phyloP scores from a whole-genome alignment of 2,113 vertebrate genomes.

The Scolopax mira region DNA sequence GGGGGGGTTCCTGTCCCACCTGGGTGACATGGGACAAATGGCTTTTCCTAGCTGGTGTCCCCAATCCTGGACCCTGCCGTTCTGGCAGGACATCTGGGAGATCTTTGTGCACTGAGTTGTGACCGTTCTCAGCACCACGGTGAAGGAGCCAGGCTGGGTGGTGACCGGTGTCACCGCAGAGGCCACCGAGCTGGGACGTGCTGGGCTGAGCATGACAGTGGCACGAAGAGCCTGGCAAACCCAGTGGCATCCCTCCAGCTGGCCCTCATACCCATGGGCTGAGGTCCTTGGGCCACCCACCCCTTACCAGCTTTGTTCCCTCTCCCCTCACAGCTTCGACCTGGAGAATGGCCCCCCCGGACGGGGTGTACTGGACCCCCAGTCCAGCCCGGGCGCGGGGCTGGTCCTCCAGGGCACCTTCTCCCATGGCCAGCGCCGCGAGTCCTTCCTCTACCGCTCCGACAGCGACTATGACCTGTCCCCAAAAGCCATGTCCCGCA shows the following conservation, averaged over 20 bases:
- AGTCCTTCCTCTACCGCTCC: slow-evolving; percentile 93
- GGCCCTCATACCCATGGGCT: fast-evolving
- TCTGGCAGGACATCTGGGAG: background rate
- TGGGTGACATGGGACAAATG: background rate
- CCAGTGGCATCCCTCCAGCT: fast-evolving
- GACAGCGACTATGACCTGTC: slow-evolving; percentile 93
- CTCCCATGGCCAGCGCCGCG: slow-evolving; percentile 85
- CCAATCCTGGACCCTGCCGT: fast-evolving
- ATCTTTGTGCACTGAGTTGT: fast-evolving
- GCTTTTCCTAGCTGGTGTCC: background rate
- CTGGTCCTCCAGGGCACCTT: slow-evolving; percentile 81
- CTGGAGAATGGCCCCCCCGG: slow-evolving; percentile 87
- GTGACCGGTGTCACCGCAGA: background rate
- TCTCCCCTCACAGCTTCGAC: slow-evolving; percentile 82
- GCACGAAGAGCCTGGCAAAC: fast-evolving
- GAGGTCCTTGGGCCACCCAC: fast-evolving
- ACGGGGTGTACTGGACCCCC: slow-evolving; percentile 79
- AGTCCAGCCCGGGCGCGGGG: slow-evolving; percentile 80
- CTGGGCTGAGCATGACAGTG: fast-evolving
- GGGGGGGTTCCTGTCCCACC: background rate
- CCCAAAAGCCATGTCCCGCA: slow-evolving; percentile 86
- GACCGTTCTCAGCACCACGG: background rate
- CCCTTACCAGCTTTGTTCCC: background rate
- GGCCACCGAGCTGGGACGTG: fast-evolving
- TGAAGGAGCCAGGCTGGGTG: background rate